A percentile compares a stretch with the other conserved stretches of the same genome.
Evolutionary conservation across 2,113 vertebrate genomes (phyloP).

Genomic region (Crocuta crocuta): DNA sequence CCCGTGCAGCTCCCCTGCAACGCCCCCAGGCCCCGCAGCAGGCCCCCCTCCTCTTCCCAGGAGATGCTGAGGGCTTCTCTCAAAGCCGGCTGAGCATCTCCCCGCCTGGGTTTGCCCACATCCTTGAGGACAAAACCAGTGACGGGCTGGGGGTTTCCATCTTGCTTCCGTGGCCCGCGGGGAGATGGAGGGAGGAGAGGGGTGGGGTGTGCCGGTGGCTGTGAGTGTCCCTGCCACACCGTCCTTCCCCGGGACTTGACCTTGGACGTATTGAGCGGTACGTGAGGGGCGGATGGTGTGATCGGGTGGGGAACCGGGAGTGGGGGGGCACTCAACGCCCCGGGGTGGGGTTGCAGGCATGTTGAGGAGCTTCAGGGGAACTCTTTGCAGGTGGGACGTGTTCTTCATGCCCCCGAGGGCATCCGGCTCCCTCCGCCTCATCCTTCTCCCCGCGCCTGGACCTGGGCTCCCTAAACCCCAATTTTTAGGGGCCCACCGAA

Average conservation of each 20-base stretch:
- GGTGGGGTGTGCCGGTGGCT: accelerated
- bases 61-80: neutral
- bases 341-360: accelerated
- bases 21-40: neutral
- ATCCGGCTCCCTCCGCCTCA: accelerated
- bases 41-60: neutral
- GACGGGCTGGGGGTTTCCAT: accelerated
- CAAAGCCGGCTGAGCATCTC: neutral
- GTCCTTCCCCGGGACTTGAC: neutral
- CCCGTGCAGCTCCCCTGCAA: too few species aligned
- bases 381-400: accelerated
- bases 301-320: accelerated
- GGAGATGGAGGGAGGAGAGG: neutral
- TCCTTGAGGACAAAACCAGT: neutral
- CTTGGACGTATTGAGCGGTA: too few species aligned
- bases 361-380: accelerated
- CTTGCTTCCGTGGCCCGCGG: accelerated
- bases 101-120: accelerated
- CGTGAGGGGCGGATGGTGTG: accelerated
- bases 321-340: accelerated
- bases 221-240: accelerated
- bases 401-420: accelerated
- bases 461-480: neutral
- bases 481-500: neutral
- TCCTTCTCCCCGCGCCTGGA: accelerated